These are phyloP conservation scores for Lysiphlebus fabarum DNA, from an alignment of 1,140 invertebrate species.

Conservation along the genomic window DNA sequence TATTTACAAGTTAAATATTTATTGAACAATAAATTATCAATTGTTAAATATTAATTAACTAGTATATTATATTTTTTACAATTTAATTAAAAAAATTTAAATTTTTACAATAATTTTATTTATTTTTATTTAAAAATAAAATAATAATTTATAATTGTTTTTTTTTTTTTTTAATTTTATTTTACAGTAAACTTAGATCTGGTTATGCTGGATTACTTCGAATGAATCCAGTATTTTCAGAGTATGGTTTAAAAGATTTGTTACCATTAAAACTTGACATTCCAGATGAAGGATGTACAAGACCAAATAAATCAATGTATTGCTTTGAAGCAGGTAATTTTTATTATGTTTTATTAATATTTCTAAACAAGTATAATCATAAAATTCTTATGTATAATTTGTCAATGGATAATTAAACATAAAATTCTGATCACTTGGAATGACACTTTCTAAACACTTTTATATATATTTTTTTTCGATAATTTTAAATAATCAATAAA, in stretches of 20 bases:
- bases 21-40: no score
- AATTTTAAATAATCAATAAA: no score
- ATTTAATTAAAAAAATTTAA: constrained; percentile 5
- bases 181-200: constrained; percentile 68
- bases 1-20: no score
- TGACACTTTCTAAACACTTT: no score
- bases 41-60: no score
- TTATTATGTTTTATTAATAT: background rate
- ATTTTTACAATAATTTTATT: background rate
- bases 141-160: constrained; percentile 2
- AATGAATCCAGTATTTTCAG: constrained; percentile 85
- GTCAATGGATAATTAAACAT: background rate
- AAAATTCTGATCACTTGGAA: no score
- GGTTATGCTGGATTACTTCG: constrained; percentile 75
- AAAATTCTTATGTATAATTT: background rate
- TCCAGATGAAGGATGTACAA: constrained; percentile 88
- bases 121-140: background rate
- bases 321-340: constrained; percentile 82
- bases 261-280: constrained; percentile 85
- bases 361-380: no score
- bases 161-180: no score
- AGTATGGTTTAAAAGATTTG: constrained; percentile 84
- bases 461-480: no score
- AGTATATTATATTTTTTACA: background rate
- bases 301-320: constrained; percentile 82